Evolutionary conservation across 37 sponge, comb jelly and placozoan species (phyloP).

Genomic region (Lycopodina hypogea): DNA sequence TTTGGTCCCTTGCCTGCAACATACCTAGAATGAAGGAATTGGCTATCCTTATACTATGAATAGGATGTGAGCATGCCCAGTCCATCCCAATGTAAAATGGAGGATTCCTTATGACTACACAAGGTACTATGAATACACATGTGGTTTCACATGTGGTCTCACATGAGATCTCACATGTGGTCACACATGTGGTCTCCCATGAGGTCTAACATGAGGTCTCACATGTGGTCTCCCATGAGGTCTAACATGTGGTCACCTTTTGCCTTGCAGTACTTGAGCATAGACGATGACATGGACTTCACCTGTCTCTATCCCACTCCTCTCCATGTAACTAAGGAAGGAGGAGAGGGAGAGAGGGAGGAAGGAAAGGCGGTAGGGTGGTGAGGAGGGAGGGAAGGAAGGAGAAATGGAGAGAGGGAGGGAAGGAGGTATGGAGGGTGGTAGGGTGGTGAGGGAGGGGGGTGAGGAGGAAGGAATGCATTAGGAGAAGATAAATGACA

Average conservation of each 20-base stretch:
- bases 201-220: no score
- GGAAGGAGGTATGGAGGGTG: background rate
- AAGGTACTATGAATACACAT: no score
- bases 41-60: no score
- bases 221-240: no score
- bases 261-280: constrained; percentile 66
- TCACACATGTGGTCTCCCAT: no score
- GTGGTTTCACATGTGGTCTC: no score
- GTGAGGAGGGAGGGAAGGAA: background rate
- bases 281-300: constrained; percentile 59
- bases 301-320: constrained; percentile 70
- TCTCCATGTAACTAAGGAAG: constrained; percentile 40
- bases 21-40: constrained; percentile 19
- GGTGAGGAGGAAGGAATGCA: background rate
- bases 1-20: constrained; percentile 15
- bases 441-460: background rate
- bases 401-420: background rate
- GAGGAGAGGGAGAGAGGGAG: background rate
- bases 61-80: no score
- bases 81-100: no score
- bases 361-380: background rate
- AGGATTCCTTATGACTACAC: no score
- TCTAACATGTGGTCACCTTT: constrained; percentile 21
- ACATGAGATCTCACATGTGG: no score
- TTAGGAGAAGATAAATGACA: background rate